Percentiles rank a stretch among this genome's conserved stretches.
Conservation (phyloP, 1,140 invertebrate species). For the Drosophila kohkoa region DNA sequence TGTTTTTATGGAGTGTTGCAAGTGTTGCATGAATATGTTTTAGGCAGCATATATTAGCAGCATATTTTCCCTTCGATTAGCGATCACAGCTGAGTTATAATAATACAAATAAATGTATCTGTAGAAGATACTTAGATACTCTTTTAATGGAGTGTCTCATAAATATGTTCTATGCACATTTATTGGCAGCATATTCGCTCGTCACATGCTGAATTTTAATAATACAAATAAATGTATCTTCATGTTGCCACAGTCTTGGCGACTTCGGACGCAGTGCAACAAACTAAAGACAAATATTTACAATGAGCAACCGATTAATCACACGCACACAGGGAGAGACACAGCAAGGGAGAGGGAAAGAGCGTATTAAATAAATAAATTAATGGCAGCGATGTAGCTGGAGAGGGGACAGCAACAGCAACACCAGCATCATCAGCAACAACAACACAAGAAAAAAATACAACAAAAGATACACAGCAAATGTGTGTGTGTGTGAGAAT, state of each 20-base stretch:
- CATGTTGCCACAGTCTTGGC: conserved; percentile 8
- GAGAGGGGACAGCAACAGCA: conserved; percentile 35
- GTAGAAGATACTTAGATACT: no score
- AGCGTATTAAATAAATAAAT: conserved; percentile 82
- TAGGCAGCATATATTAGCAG: background rate
- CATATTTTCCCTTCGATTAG: background rate
- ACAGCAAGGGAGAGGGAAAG: conserved; percentile 3
- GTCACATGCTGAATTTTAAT: conserved; percentile 13
- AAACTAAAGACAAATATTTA: conserved; percentile 83
- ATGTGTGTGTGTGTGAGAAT: conserved; percentile 25
- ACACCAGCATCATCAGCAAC: conserved; percentile 50
- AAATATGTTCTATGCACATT: background rate
- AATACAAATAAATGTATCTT: conserved; percentile 19
- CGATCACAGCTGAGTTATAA: background rate
- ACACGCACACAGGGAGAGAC: conserved; percentile 49
- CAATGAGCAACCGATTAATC: conserved; percentile 79
- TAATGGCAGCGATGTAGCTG: conserved; percentile 60
- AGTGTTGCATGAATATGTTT: background rate
- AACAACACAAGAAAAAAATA: conserved; percentile 7
- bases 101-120: conserved; percentile 17
- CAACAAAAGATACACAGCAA: conserved; percentile 48
- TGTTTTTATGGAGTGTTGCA: conserved; percentile 6
- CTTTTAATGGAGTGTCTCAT: no score
- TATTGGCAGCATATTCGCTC: background rate
- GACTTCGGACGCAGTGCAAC: conserved; percentile 55